phyloP scores from a whole-genome alignment of 2,888 invertebrate genomes.

The Apotomis capreana region DNA sequence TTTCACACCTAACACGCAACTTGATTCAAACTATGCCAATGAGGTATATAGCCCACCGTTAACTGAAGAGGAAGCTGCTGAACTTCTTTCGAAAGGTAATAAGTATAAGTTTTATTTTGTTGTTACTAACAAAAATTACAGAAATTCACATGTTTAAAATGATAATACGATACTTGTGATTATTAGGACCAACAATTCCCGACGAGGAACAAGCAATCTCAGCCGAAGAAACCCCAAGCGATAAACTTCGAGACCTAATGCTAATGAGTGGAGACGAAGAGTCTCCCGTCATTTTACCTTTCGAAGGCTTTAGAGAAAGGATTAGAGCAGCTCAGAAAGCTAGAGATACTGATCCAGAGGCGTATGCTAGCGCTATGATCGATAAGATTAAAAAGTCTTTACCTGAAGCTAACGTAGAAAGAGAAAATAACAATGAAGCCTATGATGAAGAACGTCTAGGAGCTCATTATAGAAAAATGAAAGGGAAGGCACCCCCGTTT shows the following conservation, averaged over 20 bases:
- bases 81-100: conserved; percentile 66
- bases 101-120: not conserved
- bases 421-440: conserved; percentile 61
- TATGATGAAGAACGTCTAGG: conserved; percentile 80
- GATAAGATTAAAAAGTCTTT: conserved; percentile 75
- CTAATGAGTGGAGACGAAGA: conserved; percentile 65
- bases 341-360: conserved; percentile 50
- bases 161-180: not conserved
- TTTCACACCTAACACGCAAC: conserved; percentile 87
- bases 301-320: conserved; percentile 76
- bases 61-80: conserved; percentile 72
- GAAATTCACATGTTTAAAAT: not conserved
- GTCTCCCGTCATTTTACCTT: conserved; percentile 70
- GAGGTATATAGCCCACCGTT: conserved; percentile 90
- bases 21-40: conserved; percentile 89
- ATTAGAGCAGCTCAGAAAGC: conserved; percentile 65
- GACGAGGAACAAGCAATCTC: conserved; percentile 30
- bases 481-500: conserved; percentile 67
- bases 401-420: conserved; percentile 48
- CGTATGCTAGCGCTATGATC: conserved; percentile 52
- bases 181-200: conserved; percentile 14
- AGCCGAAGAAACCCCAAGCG: conserved; percentile 64
- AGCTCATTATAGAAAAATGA: conserved; percentile 75
- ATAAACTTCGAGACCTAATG: conserved; percentile 72
- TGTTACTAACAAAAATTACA: not conserved